A percentile compares a stretch with the other conserved stretches of the same genome.
phyloP scores from a whole-genome alignment of 2,797 vertebrate genomes.

The Pagetopsis macropterus region DNA sequence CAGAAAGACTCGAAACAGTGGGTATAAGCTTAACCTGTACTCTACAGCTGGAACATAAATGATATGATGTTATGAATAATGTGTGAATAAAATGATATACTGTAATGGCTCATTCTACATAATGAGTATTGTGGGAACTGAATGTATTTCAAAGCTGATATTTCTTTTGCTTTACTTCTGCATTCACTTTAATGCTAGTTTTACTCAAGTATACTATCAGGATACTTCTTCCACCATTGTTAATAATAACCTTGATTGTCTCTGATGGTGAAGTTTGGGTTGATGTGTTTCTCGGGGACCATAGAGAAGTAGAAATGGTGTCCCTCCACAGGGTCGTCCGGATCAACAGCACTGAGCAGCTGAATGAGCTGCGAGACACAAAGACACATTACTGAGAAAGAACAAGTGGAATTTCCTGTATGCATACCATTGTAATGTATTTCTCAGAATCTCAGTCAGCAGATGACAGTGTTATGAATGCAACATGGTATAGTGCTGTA shows the following conservation, averaged over 20 bases:
- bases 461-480: conserved; percentile 1
- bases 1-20: background rate
- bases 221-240: background rate
- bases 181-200: too few species aligned
- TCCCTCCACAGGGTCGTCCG: conserved; percentile 85
- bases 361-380: conserved; percentile 87
- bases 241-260: conserved; percentile 89
- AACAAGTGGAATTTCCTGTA: background rate
- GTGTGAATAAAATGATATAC: background rate
- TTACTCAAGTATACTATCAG: too few species aligned
- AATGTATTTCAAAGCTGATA: background rate
- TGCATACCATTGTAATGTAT: background rate
- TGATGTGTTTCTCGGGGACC: conserved; percentile 82
- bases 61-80: background rate
- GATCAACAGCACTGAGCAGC: conserved; percentile 89
- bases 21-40: background rate
- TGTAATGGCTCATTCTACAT: background rate
- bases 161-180: too few species aligned
- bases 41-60: background rate
- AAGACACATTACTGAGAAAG: conserved; percentile 9
- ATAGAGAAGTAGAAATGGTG: conserved; percentile 91
- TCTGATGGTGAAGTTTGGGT: conserved; percentile 88
- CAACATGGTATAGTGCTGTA: background rate
- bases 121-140: background rate
- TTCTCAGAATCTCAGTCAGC: conserved; percentile 8